A percentile compares a stretch with the other conserved stretches of the same genome.
Evolutionary conservation across 2,888 invertebrate genomes (phyloP).

Genomic region (Zhuqinia jingwanae): DNA sequence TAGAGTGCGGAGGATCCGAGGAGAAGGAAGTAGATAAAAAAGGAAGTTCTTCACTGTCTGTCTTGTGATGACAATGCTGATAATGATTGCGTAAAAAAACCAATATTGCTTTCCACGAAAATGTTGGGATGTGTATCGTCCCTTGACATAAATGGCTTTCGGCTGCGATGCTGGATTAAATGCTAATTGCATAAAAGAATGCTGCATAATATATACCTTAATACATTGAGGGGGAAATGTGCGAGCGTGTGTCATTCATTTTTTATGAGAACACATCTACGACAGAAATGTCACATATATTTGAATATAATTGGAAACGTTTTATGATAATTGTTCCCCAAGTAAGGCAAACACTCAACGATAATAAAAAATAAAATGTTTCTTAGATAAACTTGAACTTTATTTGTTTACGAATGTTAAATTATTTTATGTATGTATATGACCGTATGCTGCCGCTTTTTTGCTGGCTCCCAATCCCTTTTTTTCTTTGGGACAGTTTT

Average conservation of each 20-base stretch:
- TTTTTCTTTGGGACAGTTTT: slow-evolving; percentile 41
- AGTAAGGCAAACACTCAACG: neutral
- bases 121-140: neutral
- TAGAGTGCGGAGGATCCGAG: neutral
- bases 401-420: neutral
- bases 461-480: neutral
- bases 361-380: slow-evolving; percentile 34
- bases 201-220: neutral
- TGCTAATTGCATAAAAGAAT: slow-evolving; percentile 11
- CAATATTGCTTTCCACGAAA: slow-evolving; percentile 21
- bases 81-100: slow-evolving; percentile 22
- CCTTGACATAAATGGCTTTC: slow-evolving; percentile 31
- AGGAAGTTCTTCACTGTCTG: neutral
- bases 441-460: neutral
- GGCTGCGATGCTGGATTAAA: neutral
- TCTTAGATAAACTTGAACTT: slow-evolving; percentile 4
- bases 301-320: slow-evolving; percentile 31
- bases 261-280: slow-evolving; percentile 20
- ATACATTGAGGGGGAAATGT: neutral
- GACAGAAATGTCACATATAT: neutral
- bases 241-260: slow-evolving; percentile 13
- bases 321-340: slow-evolving; percentile 41
- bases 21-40: neutral
- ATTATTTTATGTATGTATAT: neutral
- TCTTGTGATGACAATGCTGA: neutral